A percentile compares a stretch with the other conserved stretches of the same genome.
These are phyloP conservation scores for Silurus meridionalis DNA, from an alignment of 2,113 vertebrate genomes.

Conservation along the genomic window DNA sequence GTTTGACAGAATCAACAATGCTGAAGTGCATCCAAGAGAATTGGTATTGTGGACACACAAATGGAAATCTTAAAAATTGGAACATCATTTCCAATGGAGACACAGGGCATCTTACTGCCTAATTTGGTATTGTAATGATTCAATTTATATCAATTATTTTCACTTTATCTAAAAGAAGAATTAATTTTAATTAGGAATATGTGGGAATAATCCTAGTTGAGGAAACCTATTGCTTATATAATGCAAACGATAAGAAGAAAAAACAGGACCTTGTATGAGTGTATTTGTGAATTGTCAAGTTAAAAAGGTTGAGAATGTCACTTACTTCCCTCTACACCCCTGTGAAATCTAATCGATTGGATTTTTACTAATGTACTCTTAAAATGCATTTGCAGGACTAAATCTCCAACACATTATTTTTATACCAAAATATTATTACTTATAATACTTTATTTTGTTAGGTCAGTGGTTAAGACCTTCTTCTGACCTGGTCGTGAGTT, in stretches of 20 bases:
- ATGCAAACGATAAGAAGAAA: conserved; percentile 9
- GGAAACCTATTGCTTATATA: neutral
- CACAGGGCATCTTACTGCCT: neutral
- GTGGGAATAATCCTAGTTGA: neutral
- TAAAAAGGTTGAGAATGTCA: neutral
- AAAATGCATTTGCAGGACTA: too few relatives aligned
- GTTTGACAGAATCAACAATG: neutral
- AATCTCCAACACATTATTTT: neutral
- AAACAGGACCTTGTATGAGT: neutral
- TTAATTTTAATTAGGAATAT: neutral
- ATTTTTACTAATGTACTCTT: too few relatives aligned
- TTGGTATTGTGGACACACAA: neutral
- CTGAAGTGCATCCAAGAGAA: neutral
- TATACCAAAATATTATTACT: neutral
- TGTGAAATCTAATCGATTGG: neutral
- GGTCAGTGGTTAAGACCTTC: too few relatives aligned
- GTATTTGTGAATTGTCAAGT: neutral
- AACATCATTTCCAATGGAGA: neutral
- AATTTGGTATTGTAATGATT: neutral
- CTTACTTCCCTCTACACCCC: neutral
- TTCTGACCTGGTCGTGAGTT: too few relatives aligned
- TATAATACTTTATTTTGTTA: too few relatives aligned
- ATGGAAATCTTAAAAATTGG: neutral
- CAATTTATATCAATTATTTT: neutral
- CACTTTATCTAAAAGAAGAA: neutral